These are phyloP conservation scores for Boulengeromyrus knoepffleri DNA, from an alignment of 2,113 vertebrate genomes.

Conservation along the genomic window DNA sequence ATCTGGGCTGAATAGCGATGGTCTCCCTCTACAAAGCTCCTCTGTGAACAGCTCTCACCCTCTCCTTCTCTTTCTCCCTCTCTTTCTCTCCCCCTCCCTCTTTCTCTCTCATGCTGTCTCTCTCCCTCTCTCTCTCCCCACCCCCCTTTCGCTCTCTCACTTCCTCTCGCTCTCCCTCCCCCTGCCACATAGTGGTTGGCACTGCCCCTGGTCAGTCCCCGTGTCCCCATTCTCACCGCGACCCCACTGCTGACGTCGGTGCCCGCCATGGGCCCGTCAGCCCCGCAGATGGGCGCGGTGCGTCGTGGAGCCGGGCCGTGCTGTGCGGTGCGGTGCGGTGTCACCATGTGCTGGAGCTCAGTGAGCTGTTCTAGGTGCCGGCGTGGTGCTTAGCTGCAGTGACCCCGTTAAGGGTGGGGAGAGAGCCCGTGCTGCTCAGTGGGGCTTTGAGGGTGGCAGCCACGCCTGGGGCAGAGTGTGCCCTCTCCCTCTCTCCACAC, in stretches of 20 bases:
- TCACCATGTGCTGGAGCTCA: not conserved
- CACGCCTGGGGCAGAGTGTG: not conserved
- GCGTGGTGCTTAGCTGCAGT: not conserved
- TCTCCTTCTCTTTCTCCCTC: not conserved
- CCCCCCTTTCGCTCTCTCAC: not conserved
- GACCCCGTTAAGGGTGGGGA: not conserved
- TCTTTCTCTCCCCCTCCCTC: not conserved
- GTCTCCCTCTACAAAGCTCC: not conserved
- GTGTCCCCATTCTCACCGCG: not conserved
- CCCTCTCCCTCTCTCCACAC: not conserved
- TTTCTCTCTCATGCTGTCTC: not conserved
- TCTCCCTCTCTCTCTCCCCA: not conserved
- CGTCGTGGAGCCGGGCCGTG: not conserved
- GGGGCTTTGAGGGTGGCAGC: not conserved
- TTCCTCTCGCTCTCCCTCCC: not conserved
- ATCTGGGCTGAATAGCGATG: conserved; percentile 5
- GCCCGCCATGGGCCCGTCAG: not conserved
- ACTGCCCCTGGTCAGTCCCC: not conserved
- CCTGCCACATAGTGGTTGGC: not conserved
- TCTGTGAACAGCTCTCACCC: conserved; percentile 10
- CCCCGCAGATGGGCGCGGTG: not conserved
- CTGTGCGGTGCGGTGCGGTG: not conserved
- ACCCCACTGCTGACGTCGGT: not conserved
- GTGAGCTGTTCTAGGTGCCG: not conserved
- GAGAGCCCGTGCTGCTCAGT: not conserved